Conservation (phyloP, 2,888 invertebrate species). For the Chrysolina oricalcia region DNA sequence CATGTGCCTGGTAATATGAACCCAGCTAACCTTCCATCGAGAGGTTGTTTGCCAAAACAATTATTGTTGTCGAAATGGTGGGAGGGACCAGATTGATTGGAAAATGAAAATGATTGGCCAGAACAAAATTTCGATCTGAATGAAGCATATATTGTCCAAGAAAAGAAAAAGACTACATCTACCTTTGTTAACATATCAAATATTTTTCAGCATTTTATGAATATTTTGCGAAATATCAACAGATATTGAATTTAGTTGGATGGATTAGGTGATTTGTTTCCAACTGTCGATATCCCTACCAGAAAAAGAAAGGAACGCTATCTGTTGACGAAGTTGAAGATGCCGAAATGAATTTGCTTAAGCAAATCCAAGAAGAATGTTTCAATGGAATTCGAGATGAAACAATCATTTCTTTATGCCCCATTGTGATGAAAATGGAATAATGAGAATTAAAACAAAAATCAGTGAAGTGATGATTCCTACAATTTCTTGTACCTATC, state of each 20-base stretch:
- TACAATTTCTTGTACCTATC: too few species aligned
- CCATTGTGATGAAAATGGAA: too few species aligned
- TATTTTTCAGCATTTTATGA: not conserved
- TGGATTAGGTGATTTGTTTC: not conserved
- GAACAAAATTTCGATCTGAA: not conserved
- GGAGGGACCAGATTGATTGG: not conserved
- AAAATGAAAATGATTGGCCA: not conserved
- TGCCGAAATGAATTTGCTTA: not conserved
- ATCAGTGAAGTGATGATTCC: too few species aligned
- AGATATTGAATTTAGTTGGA: not conserved
- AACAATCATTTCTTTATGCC: too few species aligned
- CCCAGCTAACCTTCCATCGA: too few species aligned
- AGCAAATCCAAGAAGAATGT: not conserved
- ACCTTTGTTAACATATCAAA: not conserved
- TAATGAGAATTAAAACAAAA: too few species aligned
- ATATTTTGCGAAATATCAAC: not conserved
- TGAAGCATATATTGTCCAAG: not conserved
- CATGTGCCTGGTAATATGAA: too few species aligned
- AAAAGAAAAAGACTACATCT: not conserved
- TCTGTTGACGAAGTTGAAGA: not conserved
- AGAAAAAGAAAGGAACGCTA: not conserved
- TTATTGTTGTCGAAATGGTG: too few species aligned
- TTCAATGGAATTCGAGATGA: too few species aligned
- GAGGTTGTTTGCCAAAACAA: too few species aligned
- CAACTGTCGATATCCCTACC: not conserved